phyloP scores from a whole-genome alignment of 2,113 vertebrate genomes.

The Halcyon senegalensis region DNA sequence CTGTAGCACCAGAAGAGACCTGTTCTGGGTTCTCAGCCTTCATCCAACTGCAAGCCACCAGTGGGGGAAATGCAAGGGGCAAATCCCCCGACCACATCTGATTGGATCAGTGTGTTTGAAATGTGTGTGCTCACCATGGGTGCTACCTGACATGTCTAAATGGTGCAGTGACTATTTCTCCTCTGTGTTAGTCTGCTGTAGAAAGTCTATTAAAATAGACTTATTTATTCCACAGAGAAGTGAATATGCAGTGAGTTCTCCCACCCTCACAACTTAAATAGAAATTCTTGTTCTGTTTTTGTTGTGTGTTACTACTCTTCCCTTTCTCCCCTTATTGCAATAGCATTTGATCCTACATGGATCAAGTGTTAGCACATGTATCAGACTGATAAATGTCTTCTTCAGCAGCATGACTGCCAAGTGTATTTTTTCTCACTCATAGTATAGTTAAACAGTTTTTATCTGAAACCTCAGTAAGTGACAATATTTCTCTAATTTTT shows the following conservation, averaged over 20 bases:
- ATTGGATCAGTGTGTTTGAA: background rate
- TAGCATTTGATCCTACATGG: background rate
- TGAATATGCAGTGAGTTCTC: background rate
- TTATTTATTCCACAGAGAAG: background rate
- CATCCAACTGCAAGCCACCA: background rate
- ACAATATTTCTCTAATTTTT: background rate
- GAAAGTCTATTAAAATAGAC: background rate
- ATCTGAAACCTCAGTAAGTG: background rate
- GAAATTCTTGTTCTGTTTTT: background rate
- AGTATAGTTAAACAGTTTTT: background rate
- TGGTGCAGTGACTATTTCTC: background rate
- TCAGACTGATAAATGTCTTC: background rate
- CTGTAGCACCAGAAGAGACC: background rate
- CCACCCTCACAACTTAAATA: background rate
- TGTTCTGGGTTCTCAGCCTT: background rate
- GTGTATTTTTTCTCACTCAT: background rate
- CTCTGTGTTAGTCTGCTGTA: background rate
- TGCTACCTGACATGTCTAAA: background rate
- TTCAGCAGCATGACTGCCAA: background rate
- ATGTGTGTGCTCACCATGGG: background rate
- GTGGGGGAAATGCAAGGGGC: background rate
- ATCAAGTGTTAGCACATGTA: fast-evolving
- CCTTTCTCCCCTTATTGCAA: background rate
- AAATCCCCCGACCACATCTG: background rate
- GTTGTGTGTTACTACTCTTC: fast-evolving